phyloP scores from a whole-genome alignment of 2,113 vertebrate genomes.

The Poeciliopsis retropinna region DNA sequence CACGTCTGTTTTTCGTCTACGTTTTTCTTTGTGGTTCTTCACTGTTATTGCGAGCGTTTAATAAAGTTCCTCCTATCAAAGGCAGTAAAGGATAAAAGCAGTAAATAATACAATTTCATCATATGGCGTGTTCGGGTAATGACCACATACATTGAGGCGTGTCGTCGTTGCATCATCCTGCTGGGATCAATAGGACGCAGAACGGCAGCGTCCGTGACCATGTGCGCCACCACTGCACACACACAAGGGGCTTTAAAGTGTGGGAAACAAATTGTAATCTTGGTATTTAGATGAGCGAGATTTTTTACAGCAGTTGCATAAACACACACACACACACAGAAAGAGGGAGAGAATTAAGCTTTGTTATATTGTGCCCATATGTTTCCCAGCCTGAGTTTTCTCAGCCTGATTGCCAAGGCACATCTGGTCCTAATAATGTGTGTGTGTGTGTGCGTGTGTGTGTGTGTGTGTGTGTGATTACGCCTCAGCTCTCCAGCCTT shows the following conservation, averaged over 20 bases:
- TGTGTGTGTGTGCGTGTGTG: slow-evolving; percentile 52
- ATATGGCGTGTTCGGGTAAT: not conserved
- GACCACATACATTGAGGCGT: not conserved
- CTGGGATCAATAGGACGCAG: not conserved
- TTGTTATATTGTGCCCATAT: slow-evolving; percentile 74
- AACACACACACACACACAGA: slow-evolving; percentile 34
- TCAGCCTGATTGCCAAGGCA: slow-evolving; percentile 69
- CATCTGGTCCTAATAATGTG: slow-evolving; percentile 76
- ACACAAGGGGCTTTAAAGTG: slow-evolving; percentile 45
- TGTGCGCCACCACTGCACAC: slow-evolving; percentile 14
- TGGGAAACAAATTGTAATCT: slow-evolving; percentile 67
- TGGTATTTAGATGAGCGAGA: slow-evolving; percentile 52
- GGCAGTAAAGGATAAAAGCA: slow-evolving; percentile 12
- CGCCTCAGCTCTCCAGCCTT: slow-evolving; percentile 45
- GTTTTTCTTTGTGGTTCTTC: slow-evolving; percentile 10
- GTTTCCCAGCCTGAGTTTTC: slow-evolving; percentile 74
- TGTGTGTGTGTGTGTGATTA: slow-evolving; percentile 34
- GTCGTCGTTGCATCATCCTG: not conserved
- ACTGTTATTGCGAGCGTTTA: slow-evolving; percentile 18
- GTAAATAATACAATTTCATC: not conserved
- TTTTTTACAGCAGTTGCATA: slow-evolving; percentile 55
- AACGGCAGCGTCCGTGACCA: not conserved
- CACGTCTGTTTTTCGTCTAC: slow-evolving; percentile 23
- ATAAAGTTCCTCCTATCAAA: slow-evolving; percentile 26
- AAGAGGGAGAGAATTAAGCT: slow-evolving; percentile 32